These are phyloP conservation scores for Hybognathus amarus DNA, from an alignment of 2,797 vertebrate genomes.

Conservation along the genomic window DNA sequence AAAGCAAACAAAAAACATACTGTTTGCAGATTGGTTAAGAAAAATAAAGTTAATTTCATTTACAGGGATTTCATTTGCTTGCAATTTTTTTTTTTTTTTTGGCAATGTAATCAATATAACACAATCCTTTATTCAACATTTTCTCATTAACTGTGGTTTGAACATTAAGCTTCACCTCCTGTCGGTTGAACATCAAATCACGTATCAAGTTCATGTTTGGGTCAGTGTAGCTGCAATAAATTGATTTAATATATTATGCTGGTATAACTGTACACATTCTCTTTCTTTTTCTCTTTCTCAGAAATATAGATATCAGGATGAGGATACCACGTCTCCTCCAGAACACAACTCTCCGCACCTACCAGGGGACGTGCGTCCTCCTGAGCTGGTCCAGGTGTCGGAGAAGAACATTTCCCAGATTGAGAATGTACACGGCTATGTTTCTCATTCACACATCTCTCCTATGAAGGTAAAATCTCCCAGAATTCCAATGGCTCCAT, in stretches of 20 bases:
- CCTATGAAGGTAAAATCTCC: conserved; percentile 81
- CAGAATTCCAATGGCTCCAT: background rate
- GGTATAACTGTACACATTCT: background rate
- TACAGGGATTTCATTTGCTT: too few relatives aligned
- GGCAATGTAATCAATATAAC: background rate
- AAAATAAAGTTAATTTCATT: too few relatives aligned
- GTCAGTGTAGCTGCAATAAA: background rate
- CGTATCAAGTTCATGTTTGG: background rate
- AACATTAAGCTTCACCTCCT: background rate
- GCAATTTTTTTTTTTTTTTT: too few relatives aligned
- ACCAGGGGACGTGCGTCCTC: conserved; percentile 80
- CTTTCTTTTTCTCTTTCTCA: conserved; percentile 60
- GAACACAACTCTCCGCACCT: conserved; percentile 85
- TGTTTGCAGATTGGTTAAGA: too few relatives aligned
- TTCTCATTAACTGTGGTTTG: background rate
- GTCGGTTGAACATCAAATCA: background rate
- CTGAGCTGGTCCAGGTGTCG: conserved; percentile 92
- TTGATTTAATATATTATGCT: background rate
- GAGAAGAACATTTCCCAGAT: conserved; percentile 96
- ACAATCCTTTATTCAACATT: background rate
- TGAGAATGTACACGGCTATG: conserved; percentile 93
- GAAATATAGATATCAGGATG: conserved; percentile 94
- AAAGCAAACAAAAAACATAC: too few relatives aligned
- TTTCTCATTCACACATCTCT: conserved; percentile 92
- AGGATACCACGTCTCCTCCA: conserved; percentile 82